Evolutionary conservation across 2,888 invertebrate species (phyloP).

Genomic region (Agrotis puta): DNA sequence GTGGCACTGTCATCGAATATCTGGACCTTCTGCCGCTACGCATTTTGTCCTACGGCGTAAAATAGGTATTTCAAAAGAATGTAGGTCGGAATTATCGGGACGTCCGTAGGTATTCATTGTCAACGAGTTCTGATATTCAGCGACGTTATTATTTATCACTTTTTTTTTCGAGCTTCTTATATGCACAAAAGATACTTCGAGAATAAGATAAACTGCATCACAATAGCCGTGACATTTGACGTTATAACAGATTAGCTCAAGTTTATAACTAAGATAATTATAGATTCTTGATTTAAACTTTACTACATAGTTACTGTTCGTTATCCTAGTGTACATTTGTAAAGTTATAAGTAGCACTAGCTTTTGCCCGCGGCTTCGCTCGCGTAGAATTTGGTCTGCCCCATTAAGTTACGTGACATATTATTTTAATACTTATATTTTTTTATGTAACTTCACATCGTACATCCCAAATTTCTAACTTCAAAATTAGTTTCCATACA

Average conservation of each 20-base stretch:
- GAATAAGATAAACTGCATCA: neutral
- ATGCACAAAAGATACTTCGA: conserved; percentile 2
- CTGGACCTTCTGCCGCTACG: neutral
- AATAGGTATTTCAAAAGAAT: conserved; percentile 12
- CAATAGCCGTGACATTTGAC: conserved; percentile 2
- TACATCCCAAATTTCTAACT: too few species aligned
- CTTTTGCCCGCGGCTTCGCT: too few species aligned
- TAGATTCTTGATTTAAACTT: neutral
- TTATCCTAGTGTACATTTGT: too few species aligned
- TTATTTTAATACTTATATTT: too few species aligned
- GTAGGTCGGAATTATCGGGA: conserved; percentile 8
- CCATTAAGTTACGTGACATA: too few species aligned
- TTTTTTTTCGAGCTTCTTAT: too few species aligned
- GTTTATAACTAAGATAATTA: neutral
- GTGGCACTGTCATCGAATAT: too few species aligned
- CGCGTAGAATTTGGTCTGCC: too few species aligned
- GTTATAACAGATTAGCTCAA: neutral
- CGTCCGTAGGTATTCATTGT: neutral
- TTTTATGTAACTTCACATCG: too few species aligned
- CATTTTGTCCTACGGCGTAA: neutral
- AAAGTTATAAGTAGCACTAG: too few species aligned
- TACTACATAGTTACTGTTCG: too few species aligned
- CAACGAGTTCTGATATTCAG: neutral
- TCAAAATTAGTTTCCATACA: too few species aligned
- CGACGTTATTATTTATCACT: neutral